Base-by-base conservation (phyloP, 2,888 invertebrate genomes). In the Agonopterix subpropinquella region DNA sequence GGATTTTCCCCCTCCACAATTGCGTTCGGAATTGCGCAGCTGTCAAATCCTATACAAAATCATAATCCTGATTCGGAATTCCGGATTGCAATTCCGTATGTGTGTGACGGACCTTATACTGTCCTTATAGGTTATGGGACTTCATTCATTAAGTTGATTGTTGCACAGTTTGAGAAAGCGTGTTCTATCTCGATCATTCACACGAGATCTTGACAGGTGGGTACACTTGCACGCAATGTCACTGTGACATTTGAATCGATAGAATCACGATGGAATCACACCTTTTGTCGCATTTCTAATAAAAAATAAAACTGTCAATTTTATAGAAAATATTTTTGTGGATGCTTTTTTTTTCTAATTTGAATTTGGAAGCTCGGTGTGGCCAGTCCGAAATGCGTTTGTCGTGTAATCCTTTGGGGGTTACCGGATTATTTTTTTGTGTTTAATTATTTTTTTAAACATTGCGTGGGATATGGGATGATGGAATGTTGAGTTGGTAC, bases 391-490 rank as follows among this genome's bases (percentile, higher is more conserved):
- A 84, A 84, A 87, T 88, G 87, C 82, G 74, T 87, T 87, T 86
- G 82, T 85, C 83, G 81, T 85, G 87, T 87, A 87, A 87, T 87
- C 87, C 87, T 70, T 84, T 36, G 59, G 87, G 87, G 83, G 87
- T 78, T 69, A 61, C 74, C 28, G 80, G 87, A 84, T 87, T 85
- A 82, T 77, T 70, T 62, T 65, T 73, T 78, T 79, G 80, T 74
- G 48, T 72, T 70, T 77, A 77, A 77, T 77, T 62, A 65, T 78
- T 80, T 82, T 80, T 50, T 82, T 78, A 70, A 76, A 74, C 67
- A 49, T 63, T 60, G 67, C 79, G 80, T 83, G 82, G 82, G 81
- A 77, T 80, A 83, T 77, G 81, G 77, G 57, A 60, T 57, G 54
- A 53, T 52, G 59, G 56, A 49, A 56, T 53, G 64, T 52, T 28